These are phyloP conservation scores for Belonocnema kinseyi DNA, from an alignment of 1,140 invertebrate species.

Conservation along the genomic window DNA sequence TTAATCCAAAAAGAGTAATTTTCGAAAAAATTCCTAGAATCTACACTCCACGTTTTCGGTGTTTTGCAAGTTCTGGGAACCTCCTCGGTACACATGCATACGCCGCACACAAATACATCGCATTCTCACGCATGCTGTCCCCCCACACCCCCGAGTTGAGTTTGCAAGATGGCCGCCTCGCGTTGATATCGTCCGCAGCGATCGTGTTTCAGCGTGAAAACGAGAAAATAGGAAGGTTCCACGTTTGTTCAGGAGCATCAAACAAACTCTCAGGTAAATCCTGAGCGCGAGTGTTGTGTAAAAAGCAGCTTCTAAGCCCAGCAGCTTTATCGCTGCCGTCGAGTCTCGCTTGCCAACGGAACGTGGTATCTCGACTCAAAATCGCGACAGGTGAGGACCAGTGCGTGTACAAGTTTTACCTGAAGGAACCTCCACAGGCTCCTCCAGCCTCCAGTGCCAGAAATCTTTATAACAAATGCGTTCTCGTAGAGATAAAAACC, in stretches of 20 bases:
- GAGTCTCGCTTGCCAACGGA: constrained; percentile 28
- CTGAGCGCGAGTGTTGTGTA: constrained; percentile 44
- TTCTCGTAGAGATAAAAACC: constrained; percentile 19
- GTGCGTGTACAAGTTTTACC: constrained; percentile 7
- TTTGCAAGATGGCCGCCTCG: constrained; percentile 72
- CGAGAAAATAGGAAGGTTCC: constrained; percentile 49
- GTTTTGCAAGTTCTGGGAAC: constrained; percentile 35
- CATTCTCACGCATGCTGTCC: constrained; percentile 44
- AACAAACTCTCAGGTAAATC: constrained; percentile 38
- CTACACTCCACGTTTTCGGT: constrained; percentile 25
- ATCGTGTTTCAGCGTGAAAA: constrained; percentile 64
- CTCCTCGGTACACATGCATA: constrained; percentile 32
- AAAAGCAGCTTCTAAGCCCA: constrained; percentile 20
- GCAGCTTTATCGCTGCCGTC: background rate
- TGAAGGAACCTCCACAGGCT: background rate
- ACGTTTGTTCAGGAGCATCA: constrained; percentile 23
- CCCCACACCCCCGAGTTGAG: constrained; percentile 47
- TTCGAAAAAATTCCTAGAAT: background rate
- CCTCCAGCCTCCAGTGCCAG: background rate
- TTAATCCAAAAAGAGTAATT: no score
- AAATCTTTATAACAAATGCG: constrained; percentile 12
- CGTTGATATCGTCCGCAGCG: constrained; percentile 69
- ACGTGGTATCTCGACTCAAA: constrained; percentile 34
- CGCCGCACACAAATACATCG: background rate
- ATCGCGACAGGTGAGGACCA: constrained; percentile 34